Base-by-base conservation (phyloP, 35 echinoderm and acorn worm species). In the Stichopus chloronotus region DNA sequence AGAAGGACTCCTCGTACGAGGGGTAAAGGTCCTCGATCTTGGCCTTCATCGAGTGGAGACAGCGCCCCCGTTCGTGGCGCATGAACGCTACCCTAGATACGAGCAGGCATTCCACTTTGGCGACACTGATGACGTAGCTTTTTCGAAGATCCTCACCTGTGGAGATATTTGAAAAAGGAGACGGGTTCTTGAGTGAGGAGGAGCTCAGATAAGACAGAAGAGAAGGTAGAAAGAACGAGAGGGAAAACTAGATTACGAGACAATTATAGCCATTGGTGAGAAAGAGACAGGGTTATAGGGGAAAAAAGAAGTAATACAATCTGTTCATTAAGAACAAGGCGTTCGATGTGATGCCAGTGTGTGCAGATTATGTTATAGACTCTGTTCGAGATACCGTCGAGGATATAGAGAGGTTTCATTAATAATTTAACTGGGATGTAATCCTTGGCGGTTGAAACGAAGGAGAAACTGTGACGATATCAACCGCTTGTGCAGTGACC, bases 101-200 rank as follows among this genome's bases (percentile, higher is more conserved):
- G 5, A 98, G 72, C 52, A 98, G 89, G 81, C 94, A 96, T 76
- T 98, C 97, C 13, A 96, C 94, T 94, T 96, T 98, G 9, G 77
- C 78, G 16, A 65, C 30, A 53, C 90, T 59, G 57, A 98, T 94
- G 74, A 98, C 88, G 91, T 98, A 91, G 2, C 94, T 98, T 63
- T 94, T 94, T 5, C 91, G 92, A 16, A 98, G 93, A 80, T 98
- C 97, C 57, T 98, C 97, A 53, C 97, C 97, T 98, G 90, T 79
- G 74, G 56, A 78, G 53, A 63, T 65, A 7, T 65, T 65, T 14
- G 61, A 25, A 20, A 79, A 76, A 56, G 92, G 10, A 74, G 8
- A 8, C 1, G 0, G 14, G 14, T 61, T 61, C 59, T 61, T 1
- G 8, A 43, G 30, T 43, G 30, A 43, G 30, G 30, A 43, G 30